phyloP scores from a whole-genome alignment of 2,888 invertebrate genomes.

The Hofmannophila pseudospretella region DNA sequence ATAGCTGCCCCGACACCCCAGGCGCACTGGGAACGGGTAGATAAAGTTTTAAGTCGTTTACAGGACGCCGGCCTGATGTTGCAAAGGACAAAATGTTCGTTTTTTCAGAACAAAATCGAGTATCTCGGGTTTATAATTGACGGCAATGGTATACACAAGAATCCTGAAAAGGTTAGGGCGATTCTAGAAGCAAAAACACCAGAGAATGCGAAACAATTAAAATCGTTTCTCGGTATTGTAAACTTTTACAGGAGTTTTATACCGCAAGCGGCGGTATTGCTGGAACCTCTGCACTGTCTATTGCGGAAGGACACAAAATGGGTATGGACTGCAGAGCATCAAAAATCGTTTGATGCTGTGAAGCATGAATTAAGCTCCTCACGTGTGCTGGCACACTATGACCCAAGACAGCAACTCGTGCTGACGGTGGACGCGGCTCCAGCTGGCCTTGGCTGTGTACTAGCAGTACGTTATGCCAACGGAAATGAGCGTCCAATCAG shows the following conservation, averaged over 20 bases:
- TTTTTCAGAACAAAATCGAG: slow-evolving; percentile 11
- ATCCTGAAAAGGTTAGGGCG: slow-evolving; percentile 8
- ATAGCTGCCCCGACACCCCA: background rate
- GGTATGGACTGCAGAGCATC: slow-evolving; percentile 8
- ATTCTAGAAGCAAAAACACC: slow-evolving; percentile 5
- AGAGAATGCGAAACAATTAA: slow-evolving; percentile 3
- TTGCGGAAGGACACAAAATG: slow-evolving; percentile 10
- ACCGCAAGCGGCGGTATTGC: slow-evolving; percentile 9
- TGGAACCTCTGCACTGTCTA: slow-evolving; percentile 8
- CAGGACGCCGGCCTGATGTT: slow-evolving; percentile 11
- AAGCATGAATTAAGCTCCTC: slow-evolving; percentile 9
- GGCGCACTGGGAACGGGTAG: background rate
- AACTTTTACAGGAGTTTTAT: slow-evolving; percentile 13
- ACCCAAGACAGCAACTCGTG: slow-evolving; percentile 3
- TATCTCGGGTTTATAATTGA: slow-evolving; percentile 14
- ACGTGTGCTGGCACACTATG: slow-evolving; percentile 12
- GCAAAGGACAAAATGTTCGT: slow-evolving; percentile 4
- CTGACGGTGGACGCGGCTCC: slow-evolving; percentile 14
- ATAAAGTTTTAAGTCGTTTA: slow-evolving; percentile 7
- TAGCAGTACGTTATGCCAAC: slow-evolving; percentile 10
- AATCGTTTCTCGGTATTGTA: slow-evolving; percentile 11
- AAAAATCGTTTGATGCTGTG: slow-evolving; percentile 4
- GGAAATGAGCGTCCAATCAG: slow-evolving; percentile 12
- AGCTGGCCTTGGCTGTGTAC: slow-evolving; percentile 12
- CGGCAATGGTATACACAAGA: slow-evolving; percentile 9